Conservation (phyloP, 2,888 invertebrate genomes). For the Parthenolecanium corni region DNA sequence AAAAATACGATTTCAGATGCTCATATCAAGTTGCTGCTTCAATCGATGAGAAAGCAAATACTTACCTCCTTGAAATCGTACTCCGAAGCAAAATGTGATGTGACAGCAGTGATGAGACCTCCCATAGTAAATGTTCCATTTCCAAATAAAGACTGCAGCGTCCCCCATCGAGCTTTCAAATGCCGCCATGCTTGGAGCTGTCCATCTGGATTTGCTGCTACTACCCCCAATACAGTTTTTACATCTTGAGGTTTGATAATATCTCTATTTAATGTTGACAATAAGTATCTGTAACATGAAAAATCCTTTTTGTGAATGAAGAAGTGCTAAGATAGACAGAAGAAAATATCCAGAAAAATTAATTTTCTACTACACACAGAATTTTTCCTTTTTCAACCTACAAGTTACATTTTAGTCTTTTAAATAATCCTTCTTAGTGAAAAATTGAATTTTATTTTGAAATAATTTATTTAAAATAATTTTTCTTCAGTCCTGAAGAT, state of each 20-base stretch:
- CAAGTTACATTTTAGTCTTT: too few species aligned
- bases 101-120: constrained; percentile 51
- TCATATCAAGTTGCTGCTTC: background rate
- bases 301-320: background rate
- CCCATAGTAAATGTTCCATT: constrained; percentile 53
- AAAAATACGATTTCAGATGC: constrained; percentile 26
- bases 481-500: too few species aligned
- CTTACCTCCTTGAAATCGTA: constrained; percentile 61
- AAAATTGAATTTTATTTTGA: too few species aligned
- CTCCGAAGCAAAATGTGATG: constrained; percentile 56
- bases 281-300: constrained; percentile 49
- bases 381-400: too few species aligned
- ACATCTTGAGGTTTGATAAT: constrained; percentile 59
- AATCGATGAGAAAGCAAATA: background rate
- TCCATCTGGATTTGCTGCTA: constrained; percentile 60
- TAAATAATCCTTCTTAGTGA: background rate
- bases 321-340: too few species aligned
- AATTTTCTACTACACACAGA: too few species aligned
- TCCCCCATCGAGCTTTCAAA: constrained; percentile 56
- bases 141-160: constrained; percentile 51
- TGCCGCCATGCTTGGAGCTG: constrained; percentile 61
- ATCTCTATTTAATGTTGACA: constrained; percentile 57
- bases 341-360: constrained; percentile 8
- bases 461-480: too few species aligned
- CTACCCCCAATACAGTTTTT: constrained; percentile 55